Conservation (phyloP, 1,140 invertebrate genomes). For the Theocolax elegans region DNA sequence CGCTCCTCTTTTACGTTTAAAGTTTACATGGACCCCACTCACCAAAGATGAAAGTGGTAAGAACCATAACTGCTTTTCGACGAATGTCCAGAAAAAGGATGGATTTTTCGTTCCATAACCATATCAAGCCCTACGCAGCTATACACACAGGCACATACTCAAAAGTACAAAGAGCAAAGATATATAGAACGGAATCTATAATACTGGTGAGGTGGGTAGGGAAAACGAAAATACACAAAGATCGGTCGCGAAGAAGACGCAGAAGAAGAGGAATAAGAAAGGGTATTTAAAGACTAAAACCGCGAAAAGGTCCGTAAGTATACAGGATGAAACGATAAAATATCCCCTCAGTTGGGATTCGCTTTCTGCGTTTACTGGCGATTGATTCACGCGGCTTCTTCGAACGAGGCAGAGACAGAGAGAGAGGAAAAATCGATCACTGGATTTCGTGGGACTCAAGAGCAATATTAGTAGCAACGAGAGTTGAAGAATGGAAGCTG, state of each 20-base stretch:
- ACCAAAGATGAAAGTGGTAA: too few species aligned
- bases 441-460: constrained; percentile 11
- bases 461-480: too few species aligned
- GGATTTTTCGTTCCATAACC: too few species aligned
- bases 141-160: too few species aligned
- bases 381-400: not conserved
- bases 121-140: too few species aligned
- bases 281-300: constrained; percentile 10
- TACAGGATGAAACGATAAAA: constrained; percentile 28
- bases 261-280: constrained; percentile 3
- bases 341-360: not conserved
- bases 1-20: too few species aligned
- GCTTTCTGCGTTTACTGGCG: not conserved
- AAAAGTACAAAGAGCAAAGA: too few species aligned
- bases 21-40: too few species aligned
- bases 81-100: too few species aligned
- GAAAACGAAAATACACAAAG: constrained; percentile 21
- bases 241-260: not conserved
- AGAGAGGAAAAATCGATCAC: constrained; percentile 8
- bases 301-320: constrained; percentile 14
- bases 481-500: too few species aligned
- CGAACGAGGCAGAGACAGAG: not conserved
- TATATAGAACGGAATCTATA: too few species aligned
- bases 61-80: too few species aligned
- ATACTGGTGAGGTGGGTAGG: not conserved